Base-by-base conservation (phyloP, 2,888 invertebrate genomes). In the Zonitis immaculata region DNA sequence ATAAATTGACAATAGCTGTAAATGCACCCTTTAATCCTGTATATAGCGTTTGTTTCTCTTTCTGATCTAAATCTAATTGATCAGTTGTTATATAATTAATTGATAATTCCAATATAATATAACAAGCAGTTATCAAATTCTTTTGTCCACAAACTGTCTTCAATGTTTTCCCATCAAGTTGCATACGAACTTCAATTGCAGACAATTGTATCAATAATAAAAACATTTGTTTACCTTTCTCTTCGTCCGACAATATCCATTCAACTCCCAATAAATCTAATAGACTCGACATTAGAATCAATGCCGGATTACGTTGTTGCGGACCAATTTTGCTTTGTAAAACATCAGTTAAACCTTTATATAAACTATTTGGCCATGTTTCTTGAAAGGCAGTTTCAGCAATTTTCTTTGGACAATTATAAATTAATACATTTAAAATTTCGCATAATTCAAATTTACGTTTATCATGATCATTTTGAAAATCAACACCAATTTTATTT, bases 171-270 rank as follows among this genome's bases (percentile, higher is more conserved):
- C 92, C 91, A 69, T 95, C 95, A 58, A 95, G 79, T 63, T 92
- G 91, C 94, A 96, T 95, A 68, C 95, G 84, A 1, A 95, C 88
- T 81, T 96, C 95, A 70, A 95, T 91, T 46, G 93, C 91, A 65
- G 90, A 87, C 51, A 96, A 78, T 72, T 95, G 94, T 51, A 94
- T 83, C 20, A 91, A 74, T 9, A 95, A 76, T 16, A 94, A 78
- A 65, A 95, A 86, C 68, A 93, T 88, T 68, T 91, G 86, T 75
- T 90, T 89, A 52, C 82, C 81, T 51, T 91, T 90, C 56, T 88
- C 87, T 62, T 88, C 88, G 73, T 90, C 89, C 65, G 82, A 82
- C 60, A 92, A 78, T 50, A 88, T 82, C 92, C 93, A 94, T 60
- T 91, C 90, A 22, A 91, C 84, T 16, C 95, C 93, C 18, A 93